phyloP scores from a whole-genome alignment of 2,888 invertebrate species.

The Caenorhabditis sinica region DNA sequence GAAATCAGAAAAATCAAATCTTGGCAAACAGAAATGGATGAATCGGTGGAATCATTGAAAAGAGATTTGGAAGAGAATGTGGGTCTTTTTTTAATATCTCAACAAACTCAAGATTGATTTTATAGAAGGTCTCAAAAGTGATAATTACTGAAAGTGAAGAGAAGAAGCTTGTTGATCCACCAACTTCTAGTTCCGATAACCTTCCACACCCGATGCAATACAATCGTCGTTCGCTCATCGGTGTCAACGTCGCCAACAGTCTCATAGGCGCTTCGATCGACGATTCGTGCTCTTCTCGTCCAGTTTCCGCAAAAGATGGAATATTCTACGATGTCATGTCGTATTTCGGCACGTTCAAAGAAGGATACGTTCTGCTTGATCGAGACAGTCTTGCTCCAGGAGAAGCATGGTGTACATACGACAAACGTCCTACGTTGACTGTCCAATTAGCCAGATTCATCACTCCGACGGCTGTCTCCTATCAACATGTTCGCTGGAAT shows the following conservation, averaged over 20 bases:
- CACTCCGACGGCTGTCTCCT: constrained; percentile 20
- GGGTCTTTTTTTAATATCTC: background rate
- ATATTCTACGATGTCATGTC: constrained; percentile 56
- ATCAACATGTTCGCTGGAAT: constrained; percentile 35
- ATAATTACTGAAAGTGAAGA: constrained; percentile 13
- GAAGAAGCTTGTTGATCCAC: background rate
- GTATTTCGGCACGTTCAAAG: constrained; percentile 58
- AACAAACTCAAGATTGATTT: background rate
- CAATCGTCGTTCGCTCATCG: constrained; percentile 9
- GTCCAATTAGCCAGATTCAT: constrained; percentile 34
- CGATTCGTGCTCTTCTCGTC: constrained; percentile 50
- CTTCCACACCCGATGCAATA: background rate
- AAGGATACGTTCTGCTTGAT: constrained; percentile 60
- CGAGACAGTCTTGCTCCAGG: constrained; percentile 59
- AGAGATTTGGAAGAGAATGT: constrained; percentile 21
- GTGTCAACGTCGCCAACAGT: constrained; percentile 64
- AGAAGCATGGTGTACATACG: constrained; percentile 63
- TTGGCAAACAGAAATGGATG: background rate
- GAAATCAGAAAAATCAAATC: constrained; percentile 32
- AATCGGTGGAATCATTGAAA: background rate
- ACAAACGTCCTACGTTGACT: constrained; percentile 42
- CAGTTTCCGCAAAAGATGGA: constrained; percentile 58
- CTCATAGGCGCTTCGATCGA: constrained; percentile 62
- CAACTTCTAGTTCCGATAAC: background rate
- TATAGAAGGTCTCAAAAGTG: constrained; percentile 26